Conservation (phyloP, 2,888 invertebrate species). For the Phaedon cochleariae region DNA sequence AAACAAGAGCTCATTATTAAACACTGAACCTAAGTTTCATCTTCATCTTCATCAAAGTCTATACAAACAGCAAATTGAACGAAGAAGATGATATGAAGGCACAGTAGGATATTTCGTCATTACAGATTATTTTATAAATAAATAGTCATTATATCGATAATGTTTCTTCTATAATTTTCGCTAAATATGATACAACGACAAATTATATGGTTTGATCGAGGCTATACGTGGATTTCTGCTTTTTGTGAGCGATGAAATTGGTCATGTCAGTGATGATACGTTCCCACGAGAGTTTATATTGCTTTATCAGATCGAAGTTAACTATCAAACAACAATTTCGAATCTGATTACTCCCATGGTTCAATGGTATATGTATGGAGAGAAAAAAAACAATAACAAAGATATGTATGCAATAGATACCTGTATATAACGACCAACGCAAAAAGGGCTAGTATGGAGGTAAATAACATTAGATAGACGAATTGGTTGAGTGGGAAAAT, state of each 20-base stretch:
- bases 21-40: slow-evolving; percentile 30
- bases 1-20: too few species aligned
- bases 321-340: not conserved
- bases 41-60: slow-evolving; percentile 7
- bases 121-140: slow-evolving; percentile 20
- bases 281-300: not conserved
- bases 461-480: too few species aligned
- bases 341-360: not conserved
- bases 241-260: not conserved
- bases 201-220: not conserved
- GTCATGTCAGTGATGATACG: slow-evolving; percentile 11
- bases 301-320: not conserved
- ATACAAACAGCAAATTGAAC: slow-evolving; percentile 6
- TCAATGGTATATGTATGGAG: not conserved
- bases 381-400: too few species aligned
- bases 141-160: slow-evolving; percentile 20
- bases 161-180: slow-evolving; percentile 9
- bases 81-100: not conserved
- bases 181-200: slow-evolving; percentile 10
- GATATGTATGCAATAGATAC: too few species aligned
- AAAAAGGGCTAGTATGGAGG: too few species aligned
- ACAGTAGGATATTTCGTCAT: slow-evolving; percentile 12
- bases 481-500: too few species aligned
- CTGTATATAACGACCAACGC: too few species aligned
- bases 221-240: slow-evolving; percentile 1